Evolutionary conservation across 2,797 vertebrate genomes (phyloP), one percentile per base, ranked within the genome.

Genomic region (Garrulus glandarius): DNA sequence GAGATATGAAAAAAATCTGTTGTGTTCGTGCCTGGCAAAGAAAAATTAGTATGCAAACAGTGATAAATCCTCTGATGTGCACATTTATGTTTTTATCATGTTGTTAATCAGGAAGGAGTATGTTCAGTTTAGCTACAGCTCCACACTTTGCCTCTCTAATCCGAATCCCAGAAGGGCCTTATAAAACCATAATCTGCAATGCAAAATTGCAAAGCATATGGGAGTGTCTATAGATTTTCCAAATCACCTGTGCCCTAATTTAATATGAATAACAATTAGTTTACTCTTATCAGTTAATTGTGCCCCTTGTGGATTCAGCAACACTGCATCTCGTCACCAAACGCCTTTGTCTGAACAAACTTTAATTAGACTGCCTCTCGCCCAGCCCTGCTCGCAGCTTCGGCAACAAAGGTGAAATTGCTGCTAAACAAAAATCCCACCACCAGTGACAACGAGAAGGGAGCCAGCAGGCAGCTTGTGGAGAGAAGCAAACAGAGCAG

Each of bases 191-290:
- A 93, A 97, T 97, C 97, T 97, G 96, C 97, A 97, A 88, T 97
- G 96, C 94, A 97, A 97, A 98, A 88, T 59, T 5, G 20, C 87
- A 92, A 88, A 96, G 80, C 96, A 95, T 96, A 97, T 97, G 97
- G 97, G 96, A 97, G 95, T 86, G 93, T 97, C 98, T 98, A 96
- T 95, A 96, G 96, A 96, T 96, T 97, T 95, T 97, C 95, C 93
- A 95, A 97, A 97, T 98, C 97, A 98, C 97, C 95, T 97, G 97
- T 97, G 96, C 95, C 97, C 97, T 97, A 96, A 97, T 98, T 98
- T 98, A 97, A 97, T 97, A 96, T 95, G 98, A 98, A 98, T 97
- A 97, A 97, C 97, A 97, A 97, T 97, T 97, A 96, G 96, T 97
- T 97, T 97, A 96, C 95, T 95, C 94, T 97, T 97, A 97, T 97